These are phyloP conservation scores for Enoplosus armatus DNA, from an alignment of 2,797 vertebrate genomes.

Conservation along the genomic window DNA sequence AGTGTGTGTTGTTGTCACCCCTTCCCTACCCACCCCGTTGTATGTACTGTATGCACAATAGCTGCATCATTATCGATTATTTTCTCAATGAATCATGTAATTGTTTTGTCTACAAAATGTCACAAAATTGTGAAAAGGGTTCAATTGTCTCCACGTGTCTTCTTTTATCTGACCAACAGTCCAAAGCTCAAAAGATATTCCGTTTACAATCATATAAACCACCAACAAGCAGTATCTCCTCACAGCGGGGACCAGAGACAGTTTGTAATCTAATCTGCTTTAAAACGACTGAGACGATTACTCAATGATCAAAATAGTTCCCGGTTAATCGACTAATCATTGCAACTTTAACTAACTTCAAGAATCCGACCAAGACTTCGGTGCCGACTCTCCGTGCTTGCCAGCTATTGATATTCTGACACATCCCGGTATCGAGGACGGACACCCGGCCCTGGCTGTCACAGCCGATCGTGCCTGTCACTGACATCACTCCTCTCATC, in stretches of 20 bases:
- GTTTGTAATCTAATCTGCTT: background rate
- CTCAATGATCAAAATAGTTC: background rate
- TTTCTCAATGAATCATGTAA: background rate
- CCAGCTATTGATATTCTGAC: conserved; percentile 12
- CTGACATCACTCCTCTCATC: conserved; percentile 78
- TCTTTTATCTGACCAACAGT: background rate
- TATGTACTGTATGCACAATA: no score
- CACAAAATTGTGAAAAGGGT: no score
- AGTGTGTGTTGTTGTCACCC: conserved; percentile 42
- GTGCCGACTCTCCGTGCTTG: background rate
- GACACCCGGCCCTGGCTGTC: conserved; percentile 8
- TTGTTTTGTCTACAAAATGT: background rate
- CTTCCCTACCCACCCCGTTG: no score
- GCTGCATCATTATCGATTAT: no score
- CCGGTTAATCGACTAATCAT: background rate
- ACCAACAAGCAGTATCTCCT: background rate
- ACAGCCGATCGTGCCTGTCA: conserved; percentile 70
- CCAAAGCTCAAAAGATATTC: background rate
- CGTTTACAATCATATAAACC: background rate
- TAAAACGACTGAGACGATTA: background rate
- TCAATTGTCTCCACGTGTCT: background rate
- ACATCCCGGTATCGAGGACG: background rate
- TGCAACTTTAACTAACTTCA: background rate
- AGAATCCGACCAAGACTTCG: background rate
- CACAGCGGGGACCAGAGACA: no score